phyloP scores from a whole-genome alignment of 64 coral and sea anemone species.

The Actinia equina region DNA sequence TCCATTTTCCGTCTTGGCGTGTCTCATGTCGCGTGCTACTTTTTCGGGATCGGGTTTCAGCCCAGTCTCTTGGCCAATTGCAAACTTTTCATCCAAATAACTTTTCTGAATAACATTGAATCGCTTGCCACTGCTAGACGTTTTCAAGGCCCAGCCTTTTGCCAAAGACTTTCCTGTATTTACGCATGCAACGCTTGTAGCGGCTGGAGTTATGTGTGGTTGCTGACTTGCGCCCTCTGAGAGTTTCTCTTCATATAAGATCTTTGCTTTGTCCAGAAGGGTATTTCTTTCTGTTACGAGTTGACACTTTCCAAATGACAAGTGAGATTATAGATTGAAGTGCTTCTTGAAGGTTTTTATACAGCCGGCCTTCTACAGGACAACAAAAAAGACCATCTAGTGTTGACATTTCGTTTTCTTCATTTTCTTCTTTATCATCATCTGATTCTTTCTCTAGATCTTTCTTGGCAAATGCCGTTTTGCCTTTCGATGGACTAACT shows the following conservation, averaged over 20 bases:
- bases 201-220: neutral
- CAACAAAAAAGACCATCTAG: too few species aligned
- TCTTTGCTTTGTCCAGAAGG: constrained; percentile 29
- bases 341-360: too few species aligned
- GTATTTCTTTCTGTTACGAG: constrained; percentile 10
- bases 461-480: too few species aligned
- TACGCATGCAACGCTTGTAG: neutral
- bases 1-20: constrained; percentile 25
- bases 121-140: constrained; percentile 13
- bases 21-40: constrained; percentile 28
- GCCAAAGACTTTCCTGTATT: neutral
- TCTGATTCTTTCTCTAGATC: too few species aligned
- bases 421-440: too few species aligned
- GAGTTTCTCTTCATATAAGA: neutral
- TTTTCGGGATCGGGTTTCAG: constrained; percentile 30
- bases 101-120: constrained; percentile 23
- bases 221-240: neutral
- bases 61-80: constrained; percentile 41
- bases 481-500: too few species aligned
- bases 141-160: constrained; percentile 44
- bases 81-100: constrained; percentile 47
- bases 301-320: constrained; percentile 25
- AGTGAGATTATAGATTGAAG: too few species aligned
- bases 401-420: too few species aligned
- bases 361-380: too few species aligned